These are phyloP conservation scores for Melanostoma mellinum DNA, from an alignment of 2,888 invertebrate species.

Conservation along the genomic window DNA sequence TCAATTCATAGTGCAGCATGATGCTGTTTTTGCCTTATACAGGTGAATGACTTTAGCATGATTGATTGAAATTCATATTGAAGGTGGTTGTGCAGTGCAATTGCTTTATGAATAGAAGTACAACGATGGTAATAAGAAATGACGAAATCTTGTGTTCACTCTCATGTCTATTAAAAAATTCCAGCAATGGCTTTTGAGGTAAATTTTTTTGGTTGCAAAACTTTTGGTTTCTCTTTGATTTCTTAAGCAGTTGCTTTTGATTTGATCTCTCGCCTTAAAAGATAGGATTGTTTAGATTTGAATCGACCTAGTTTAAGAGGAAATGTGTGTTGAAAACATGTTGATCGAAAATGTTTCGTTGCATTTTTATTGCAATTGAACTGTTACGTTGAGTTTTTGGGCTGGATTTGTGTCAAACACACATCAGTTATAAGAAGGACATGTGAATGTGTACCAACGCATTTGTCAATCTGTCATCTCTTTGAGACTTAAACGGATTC, in stretches of 20 bases:
- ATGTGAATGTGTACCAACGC: too few species aligned
- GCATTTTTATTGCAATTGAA: too few species aligned
- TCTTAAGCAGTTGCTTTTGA: not conserved
- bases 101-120: not conserved
- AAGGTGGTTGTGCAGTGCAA: constrained; percentile 31
- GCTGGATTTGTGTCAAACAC: too few species aligned
- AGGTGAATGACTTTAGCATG: constrained; percentile 61
- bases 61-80: constrained; percentile 65
- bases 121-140: constrained; percentile 25
- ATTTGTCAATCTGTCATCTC: too few species aligned
- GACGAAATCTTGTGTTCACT: constrained; percentile 39
- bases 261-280: not conserved
- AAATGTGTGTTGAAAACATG: too few species aligned
- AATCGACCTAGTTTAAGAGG: not conserved
- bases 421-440: too few species aligned
- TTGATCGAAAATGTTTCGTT: too few species aligned
- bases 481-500: too few species aligned
- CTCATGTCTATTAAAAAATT: constrained; percentile 41
- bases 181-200: not conserved
- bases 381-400: too few species aligned
- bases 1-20: constrained; percentile 19
- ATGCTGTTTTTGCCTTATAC: constrained; percentile 29
- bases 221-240: constrained; percentile 16
- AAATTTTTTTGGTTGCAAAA: constrained; percentile 14
- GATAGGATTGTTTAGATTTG: not conserved